These are phyloP conservation scores for Mallotus villosus DNA, from an alignment of 2,797 vertebrate genomes.

Conservation along the genomic window DNA sequence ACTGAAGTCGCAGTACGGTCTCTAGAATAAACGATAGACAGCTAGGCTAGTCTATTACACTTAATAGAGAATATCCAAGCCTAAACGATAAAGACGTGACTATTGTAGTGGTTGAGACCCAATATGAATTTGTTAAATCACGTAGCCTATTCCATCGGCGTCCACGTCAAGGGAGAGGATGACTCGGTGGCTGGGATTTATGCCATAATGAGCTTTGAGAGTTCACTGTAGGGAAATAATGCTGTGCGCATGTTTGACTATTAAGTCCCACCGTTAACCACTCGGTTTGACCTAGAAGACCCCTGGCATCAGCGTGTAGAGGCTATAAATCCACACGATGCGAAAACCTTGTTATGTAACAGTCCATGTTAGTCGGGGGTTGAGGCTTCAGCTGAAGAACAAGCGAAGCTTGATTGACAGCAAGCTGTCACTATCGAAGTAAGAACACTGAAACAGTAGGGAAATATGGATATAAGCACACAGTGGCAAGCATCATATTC, in stretches of 20 bases:
- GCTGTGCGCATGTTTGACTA: slow-evolving; percentile 55
- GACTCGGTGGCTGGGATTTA: slow-evolving; percentile 49
- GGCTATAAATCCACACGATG: neutral
- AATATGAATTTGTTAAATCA: too few species aligned
- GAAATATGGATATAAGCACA: too few species aligned
- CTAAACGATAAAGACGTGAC: too few species aligned
- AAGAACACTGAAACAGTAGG: too few species aligned
- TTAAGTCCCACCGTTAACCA: slow-evolving; percentile 42
- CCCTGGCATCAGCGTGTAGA: neutral
- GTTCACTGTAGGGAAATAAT: slow-evolving; percentile 33
- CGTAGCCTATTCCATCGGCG: neutral
- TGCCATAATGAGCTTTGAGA: slow-evolving; percentile 65
- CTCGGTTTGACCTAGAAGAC: slow-evolving; percentile 11
- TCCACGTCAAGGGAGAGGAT: slow-evolving; percentile 17
- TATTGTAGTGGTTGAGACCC: too few species aligned
- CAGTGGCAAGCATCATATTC: too few species aligned
- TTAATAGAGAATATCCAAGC: too few species aligned
- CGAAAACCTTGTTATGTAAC: neutral
- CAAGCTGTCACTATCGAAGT: too few species aligned
- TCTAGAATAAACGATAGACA: too few species aligned
- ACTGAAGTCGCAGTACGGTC: too few species aligned
- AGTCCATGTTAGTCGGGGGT: neutral
- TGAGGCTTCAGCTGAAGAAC: too few species aligned
- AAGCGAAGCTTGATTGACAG: too few species aligned
- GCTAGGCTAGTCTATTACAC: neutral